A percentile compares a stretch with the other conserved stretches of the same genome.
phyloP scores from a whole-genome alignment of 2,888 invertebrate genomes.

The Andrena trimmerana region DNA sequence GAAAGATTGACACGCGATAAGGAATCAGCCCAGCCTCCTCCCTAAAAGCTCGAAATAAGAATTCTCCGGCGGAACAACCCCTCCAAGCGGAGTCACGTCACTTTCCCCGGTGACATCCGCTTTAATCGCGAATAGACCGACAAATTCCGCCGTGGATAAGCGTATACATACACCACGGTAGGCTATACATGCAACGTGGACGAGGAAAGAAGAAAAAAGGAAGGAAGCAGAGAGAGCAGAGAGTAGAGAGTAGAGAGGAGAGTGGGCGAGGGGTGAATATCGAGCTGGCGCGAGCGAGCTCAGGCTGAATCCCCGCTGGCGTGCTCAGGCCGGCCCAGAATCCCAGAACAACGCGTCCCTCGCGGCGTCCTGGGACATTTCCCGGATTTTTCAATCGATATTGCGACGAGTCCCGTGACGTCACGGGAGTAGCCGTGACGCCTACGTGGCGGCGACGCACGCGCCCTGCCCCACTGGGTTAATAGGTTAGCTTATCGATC shows the following conservation, averaged over 20 bases:
- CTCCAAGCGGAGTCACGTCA: background rate
- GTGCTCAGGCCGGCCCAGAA: constrained; percentile 67
- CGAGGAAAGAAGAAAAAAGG: constrained; percentile 6
- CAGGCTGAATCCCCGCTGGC: constrained; percentile 36
- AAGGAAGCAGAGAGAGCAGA: no score
- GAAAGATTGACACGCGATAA: background rate
- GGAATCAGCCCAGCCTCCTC: background rate
- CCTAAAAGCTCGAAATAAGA: background rate
- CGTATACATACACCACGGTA: background rate
- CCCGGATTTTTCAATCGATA: constrained; percentile 80
- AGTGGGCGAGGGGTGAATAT: constrained; percentile 22
- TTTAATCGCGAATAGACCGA: constrained; percentile 19
- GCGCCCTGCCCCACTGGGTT: constrained; percentile 80
- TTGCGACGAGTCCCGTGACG: constrained; percentile 80
- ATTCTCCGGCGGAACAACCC: background rate
- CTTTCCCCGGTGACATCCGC: constrained; percentile 17
- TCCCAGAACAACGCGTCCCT: constrained; percentile 69
- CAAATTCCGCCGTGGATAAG: background rate
- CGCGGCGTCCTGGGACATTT: constrained; percentile 78
- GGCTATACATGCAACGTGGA: background rate
- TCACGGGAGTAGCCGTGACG: constrained; percentile 77
- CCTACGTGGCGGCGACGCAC: constrained; percentile 67
- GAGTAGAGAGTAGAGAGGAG: background rate
- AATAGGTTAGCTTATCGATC: constrained; percentile 85
- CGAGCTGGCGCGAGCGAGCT: constrained; percentile 23